These are phyloP conservation scores for Silvanus unidentatus DNA, from an alignment of 2,888 invertebrate species.

Conservation along the genomic window DNA sequence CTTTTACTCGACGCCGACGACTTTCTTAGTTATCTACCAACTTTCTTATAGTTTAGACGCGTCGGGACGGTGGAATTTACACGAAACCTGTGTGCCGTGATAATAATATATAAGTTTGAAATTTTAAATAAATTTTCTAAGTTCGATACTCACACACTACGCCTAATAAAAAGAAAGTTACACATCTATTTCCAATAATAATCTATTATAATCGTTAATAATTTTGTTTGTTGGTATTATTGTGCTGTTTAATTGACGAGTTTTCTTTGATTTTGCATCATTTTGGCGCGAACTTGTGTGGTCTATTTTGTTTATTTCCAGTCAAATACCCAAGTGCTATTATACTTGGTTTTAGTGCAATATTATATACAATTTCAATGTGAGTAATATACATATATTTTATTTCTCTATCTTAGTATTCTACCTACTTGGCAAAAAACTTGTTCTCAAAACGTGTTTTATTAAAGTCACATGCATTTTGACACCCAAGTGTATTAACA, in stretches of 20 bases:
- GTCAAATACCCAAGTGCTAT: constrained; percentile 1
- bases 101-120: constrained; percentile 8
- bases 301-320: not conserved
- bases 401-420: not conserved
- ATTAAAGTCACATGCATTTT: too few relatives aligned
- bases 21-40: constrained; percentile 47
- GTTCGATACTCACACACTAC: not conserved
- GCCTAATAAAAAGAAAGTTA: too few relatives aligned
- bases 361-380: not conserved
- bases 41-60: constrained; percentile 47
- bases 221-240: too few relatives aligned
- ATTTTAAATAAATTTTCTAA: constrained; percentile 10
- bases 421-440: too few relatives aligned
- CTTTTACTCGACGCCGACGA: constrained; percentile 46
- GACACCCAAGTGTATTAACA: too few relatives aligned
- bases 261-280: not conserved
- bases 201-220: too few relatives aligned
- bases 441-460: too few relatives aligned
- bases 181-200: too few relatives aligned
- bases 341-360: constrained; percentile 2
- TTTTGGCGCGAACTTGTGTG: constrained; percentile 1
- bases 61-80: constrained; percentile 34
- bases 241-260: too few relatives aligned
- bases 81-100: constrained; percentile 22
- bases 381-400: not conserved